phyloP scores from a whole-genome alignment of 2,113 vertebrate genomes.

The Eclectus roratus region DNA sequence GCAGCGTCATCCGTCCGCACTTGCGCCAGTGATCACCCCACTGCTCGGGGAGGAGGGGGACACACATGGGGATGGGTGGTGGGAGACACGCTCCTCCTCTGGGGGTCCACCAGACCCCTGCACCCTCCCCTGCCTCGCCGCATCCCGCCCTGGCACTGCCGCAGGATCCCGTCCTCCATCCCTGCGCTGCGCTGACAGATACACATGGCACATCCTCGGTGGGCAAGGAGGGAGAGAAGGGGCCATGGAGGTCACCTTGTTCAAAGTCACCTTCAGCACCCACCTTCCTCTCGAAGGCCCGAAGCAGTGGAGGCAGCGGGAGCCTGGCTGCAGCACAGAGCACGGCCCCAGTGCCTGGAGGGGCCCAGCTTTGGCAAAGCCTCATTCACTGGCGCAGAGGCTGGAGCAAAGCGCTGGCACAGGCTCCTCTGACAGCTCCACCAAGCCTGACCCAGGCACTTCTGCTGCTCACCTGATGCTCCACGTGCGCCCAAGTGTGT shows the following conservation, averaged over 20 bases:
- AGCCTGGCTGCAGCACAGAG: neutral
- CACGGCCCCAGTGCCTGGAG: neutral
- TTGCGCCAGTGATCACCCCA: constrained; percentile 6
- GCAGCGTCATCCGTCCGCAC: neutral
- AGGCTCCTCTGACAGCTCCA: neutral
- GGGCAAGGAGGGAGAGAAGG: neutral
- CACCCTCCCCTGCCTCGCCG: neutral
- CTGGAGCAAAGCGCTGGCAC: neutral
- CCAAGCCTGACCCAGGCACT: neutral
- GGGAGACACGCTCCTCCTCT: neutral
- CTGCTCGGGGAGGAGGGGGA: neutral
- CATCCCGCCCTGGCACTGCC: neutral
- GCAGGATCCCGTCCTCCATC: neutral
- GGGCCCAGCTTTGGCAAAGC: neutral
- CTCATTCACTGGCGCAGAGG: neutral
- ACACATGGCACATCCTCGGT: neutral
- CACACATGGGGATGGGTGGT: accelerated
- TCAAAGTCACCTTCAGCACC: neutral
- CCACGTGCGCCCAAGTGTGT: neutral
- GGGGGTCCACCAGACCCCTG: neutral
- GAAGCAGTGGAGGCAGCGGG: neutral
- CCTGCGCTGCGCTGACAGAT: neutral
- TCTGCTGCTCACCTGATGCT: neutral
- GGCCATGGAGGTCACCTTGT: neutral
- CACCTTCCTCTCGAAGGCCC: neutral